Conservation (phyloP, 1,140 invertebrate species). For the Andricus grossulariae region DNA sequence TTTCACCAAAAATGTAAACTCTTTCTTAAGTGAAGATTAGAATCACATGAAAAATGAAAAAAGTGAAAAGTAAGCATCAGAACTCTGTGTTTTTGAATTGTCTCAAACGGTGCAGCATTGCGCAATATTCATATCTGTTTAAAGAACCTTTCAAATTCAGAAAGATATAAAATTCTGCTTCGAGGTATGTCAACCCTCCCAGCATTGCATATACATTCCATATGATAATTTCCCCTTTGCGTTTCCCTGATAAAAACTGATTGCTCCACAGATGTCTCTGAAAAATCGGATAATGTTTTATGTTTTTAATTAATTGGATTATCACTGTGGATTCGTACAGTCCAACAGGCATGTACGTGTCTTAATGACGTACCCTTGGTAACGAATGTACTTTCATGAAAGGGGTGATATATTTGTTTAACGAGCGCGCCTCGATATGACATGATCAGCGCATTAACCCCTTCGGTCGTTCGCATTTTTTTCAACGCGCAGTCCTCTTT, state of each 20-base stretch:
- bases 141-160: no score
- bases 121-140: no score
- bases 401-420: slow-evolving; percentile 61
- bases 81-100: no score
- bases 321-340: slow-evolving; percentile 10
- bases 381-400: slow-evolving; percentile 19
- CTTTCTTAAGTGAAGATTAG: no score
- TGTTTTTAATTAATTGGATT: slow-evolving; percentile 30
- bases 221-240: slow-evolving; percentile 3
- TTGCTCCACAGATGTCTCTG: neutral
- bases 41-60: no score
- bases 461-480: slow-evolving; percentile 68
- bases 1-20: no score
- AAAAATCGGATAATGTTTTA: slow-evolving; percentile 18
- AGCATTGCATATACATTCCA: neutral
- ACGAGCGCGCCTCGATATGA: slow-evolving; percentile 69
- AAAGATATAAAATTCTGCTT: no score
- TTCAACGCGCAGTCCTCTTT: slow-evolving; percentile 66
- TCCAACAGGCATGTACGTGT: slow-evolving; percentile 17
- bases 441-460: slow-evolving; percentile 76
- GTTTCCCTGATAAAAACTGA: neutral
- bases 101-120: no score
- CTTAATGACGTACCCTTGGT: slow-evolving; percentile 10
- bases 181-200: neutral
- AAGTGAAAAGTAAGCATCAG: no score